These are phyloP conservation scores for Margaritifera margaritifera DNA, from an alignment of 2,888 invertebrate species.

Conservation along the genomic window DNA sequence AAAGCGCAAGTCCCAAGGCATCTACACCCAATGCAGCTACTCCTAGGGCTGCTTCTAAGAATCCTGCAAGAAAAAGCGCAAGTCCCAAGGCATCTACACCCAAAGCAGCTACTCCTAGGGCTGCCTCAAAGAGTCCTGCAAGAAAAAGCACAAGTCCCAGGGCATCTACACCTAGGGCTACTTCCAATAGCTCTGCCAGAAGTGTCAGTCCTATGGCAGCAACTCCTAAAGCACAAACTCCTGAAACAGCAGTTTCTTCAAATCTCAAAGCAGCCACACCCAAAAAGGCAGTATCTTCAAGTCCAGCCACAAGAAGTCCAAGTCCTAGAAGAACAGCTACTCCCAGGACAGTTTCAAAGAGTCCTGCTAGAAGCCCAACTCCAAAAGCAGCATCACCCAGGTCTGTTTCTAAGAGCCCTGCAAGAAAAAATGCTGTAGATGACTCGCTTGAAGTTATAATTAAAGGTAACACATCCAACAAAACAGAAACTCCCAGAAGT, in stretches of 20 bases:
- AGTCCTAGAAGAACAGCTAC: conserved; percentile 3
- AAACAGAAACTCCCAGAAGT: background rate
- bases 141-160: conserved; percentile 11
- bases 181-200: too few species aligned
- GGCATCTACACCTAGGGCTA: conserved; percentile 11
- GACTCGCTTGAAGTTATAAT: too few species aligned
- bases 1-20: too few species aligned
- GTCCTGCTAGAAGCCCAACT: conserved; percentile 3
- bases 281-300: background rate
- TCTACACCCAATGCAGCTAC: background rate
- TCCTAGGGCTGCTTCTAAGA: background rate
- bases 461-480: too few species aligned
- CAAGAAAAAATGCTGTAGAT: background rate
- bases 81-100: background rate
- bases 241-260: background rate
- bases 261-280: background rate
- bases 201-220: too few species aligned
- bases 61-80: conserved; percentile 1
- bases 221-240: background rate
- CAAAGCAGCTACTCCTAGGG: conserved; percentile 10
- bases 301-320: background rate
- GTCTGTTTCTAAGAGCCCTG: background rate
- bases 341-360: conserved; percentile 3
- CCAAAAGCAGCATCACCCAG: conserved; percentile 2
- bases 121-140: background rate